These are phyloP conservation scores for Agrilus cyanescens DNA, from an alignment of 2,888 invertebrate genomes.

Conservation along the genomic window DNA sequence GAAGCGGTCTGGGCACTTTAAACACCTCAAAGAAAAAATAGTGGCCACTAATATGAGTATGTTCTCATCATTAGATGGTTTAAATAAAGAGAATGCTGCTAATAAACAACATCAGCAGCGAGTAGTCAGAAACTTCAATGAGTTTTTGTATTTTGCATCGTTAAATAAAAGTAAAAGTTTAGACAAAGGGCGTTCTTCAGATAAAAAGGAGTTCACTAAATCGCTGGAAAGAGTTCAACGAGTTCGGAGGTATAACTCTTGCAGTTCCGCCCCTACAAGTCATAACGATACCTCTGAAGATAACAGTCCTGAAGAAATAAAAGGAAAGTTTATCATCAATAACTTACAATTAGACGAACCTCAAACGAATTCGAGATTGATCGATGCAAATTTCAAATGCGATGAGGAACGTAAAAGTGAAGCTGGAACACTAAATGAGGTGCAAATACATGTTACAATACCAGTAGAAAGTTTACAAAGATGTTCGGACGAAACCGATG, in stretches of 20 bases:
- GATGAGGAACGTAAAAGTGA: too few relatives aligned
- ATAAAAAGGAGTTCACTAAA: conserved; percentile 14
- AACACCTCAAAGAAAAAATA: conserved; percentile 44
- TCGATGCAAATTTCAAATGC: too few relatives aligned
- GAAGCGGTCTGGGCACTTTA: conserved; percentile 40
- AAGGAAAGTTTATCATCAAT: conserved; percentile 35
- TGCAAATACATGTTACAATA: too few relatives aligned
- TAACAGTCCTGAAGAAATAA: conserved; percentile 67
- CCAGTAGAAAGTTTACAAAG: too few relatives aligned
- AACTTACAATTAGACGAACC: too few relatives aligned
- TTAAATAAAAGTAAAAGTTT: conserved; percentile 49
- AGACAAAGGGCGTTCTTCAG: conserved; percentile 19
- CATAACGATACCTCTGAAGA: conserved; percentile 40
- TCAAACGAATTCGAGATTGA: too few relatives aligned
- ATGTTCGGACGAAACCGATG: too few relatives aligned
- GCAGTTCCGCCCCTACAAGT: conserved; percentile 24
- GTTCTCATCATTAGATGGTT: conserved; percentile 47
- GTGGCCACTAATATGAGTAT: conserved; percentile 40
- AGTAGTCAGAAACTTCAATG: conserved; percentile 68
- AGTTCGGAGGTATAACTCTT: conserved; percentile 21
- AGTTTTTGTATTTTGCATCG: conserved; percentile 68
- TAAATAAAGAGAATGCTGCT: conserved; percentile 38
- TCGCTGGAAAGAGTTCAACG: conserved; percentile 11
- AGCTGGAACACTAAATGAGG: too few relatives aligned
- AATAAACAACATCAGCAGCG: conserved; percentile 35